Conservation (phyloP, 1,140 invertebrate genomes). For the Euwallacea fornicatus region DNA sequence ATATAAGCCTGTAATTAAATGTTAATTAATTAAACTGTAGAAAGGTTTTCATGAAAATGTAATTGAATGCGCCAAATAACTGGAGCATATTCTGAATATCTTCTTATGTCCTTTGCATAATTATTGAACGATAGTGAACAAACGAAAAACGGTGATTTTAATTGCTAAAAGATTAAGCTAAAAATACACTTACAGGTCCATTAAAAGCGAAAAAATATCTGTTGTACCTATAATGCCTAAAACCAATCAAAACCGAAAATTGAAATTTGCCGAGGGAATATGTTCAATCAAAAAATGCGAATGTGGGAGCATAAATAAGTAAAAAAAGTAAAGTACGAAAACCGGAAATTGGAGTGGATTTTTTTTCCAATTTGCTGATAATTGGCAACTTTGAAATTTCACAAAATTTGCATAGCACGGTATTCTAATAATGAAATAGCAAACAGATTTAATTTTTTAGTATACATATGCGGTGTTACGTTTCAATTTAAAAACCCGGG, state of each 20-base stretch:
- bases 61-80: too few species aligned
- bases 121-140: too few species aligned
- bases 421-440: conserved; percentile 35
- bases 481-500: conserved; percentile 36
- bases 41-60: too few species aligned
- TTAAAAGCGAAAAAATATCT: too few species aligned
- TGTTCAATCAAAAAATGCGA: conserved; percentile 18
- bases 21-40: too few species aligned
- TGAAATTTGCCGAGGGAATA: conserved; percentile 14
- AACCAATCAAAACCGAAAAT: conserved; percentile 22
- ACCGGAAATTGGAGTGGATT: conserved; percentile 17
- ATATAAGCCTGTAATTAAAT: too few species aligned
- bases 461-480: conserved; percentile 24
- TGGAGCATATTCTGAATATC: too few species aligned
- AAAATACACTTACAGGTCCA: too few species aligned
- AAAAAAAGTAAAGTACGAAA: conserved; percentile 16
- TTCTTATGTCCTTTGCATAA: too few species aligned
- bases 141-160: too few species aligned
- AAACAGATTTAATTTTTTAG: conserved; percentile 38
- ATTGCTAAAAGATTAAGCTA: too few species aligned
- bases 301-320: conserved; percentile 16
- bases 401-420: conserved; percentile 30
- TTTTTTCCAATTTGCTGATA: conserved; percentile 31
- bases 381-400: conserved; percentile 25
- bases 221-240: neutral